Percentiles rank a stretch among this genome's conserved stretches.
Conservation (phyloP, 2,113 vertebrate species). For the Peucedramus taeniatus region DNA sequence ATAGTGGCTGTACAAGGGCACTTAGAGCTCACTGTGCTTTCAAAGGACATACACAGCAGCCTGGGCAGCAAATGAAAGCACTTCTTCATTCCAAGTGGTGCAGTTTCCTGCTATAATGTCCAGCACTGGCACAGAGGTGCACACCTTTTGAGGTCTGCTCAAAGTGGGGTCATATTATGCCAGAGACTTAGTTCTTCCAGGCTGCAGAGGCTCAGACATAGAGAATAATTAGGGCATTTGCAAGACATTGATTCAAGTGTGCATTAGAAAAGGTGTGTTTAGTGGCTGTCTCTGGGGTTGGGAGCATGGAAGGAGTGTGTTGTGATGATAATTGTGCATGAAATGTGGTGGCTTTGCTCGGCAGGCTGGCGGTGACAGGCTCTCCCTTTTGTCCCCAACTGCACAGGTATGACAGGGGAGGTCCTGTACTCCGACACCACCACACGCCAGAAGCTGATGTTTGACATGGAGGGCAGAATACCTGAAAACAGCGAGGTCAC, state of each 20-base stretch:
- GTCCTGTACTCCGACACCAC: conserved; percentile 78
- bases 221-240: not conserved
- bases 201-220: not conserved
- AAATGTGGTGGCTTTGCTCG: not conserved
- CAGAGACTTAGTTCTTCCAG: not conserved
- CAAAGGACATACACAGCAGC: not conserved
- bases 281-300: not conserved
- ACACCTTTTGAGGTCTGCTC: not conserved
- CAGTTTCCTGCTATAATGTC: not conserved
- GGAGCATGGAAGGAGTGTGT: not conserved
- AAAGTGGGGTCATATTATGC: not conserved
- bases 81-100: not conserved
- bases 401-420: conserved; percentile 81
- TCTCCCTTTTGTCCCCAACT: not conserved
- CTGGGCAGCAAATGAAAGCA: not conserved
- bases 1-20: not conserved
- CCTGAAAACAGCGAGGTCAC: conserved; percentile 89
- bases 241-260: not conserved
- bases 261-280: conserved; percentile 17
- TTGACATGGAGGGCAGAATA: conserved; percentile 89
- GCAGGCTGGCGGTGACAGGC: not conserved
- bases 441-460: conserved; percentile 79
- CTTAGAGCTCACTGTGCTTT: not conserved
- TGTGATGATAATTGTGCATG: not conserved
- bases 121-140: not conserved